A percentile compares a stretch with the other conserved stretches of the same genome.
Evolutionary conservation across 2,888 invertebrate genomes (phyloP).

Genomic region (Conomelus anceps): DNA sequence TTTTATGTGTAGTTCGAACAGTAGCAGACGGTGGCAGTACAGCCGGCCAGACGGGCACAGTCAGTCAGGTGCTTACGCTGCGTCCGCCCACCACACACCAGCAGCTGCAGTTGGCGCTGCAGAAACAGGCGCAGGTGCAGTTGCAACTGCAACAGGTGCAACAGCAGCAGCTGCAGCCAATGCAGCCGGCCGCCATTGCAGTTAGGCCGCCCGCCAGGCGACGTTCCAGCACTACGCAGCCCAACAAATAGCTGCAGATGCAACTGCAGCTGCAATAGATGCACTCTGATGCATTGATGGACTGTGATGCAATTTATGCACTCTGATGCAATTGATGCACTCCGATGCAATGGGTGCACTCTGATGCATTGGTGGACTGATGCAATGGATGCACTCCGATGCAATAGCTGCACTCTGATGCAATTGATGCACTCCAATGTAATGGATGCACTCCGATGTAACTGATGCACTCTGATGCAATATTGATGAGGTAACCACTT

Average conservation of each 20-base stretch:
- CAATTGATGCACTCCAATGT: neutral
- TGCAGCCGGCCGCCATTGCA: constrained; percentile 30
- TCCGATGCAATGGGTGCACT: too few relatives aligned
- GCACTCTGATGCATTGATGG: too few relatives aligned
- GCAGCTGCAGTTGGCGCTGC: constrained; percentile 21
- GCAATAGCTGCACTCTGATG: too few relatives aligned
- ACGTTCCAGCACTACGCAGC: constrained; percentile 53
- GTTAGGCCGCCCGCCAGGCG: constrained; percentile 36
- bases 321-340: neutral
- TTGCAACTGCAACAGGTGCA: constrained; percentile 27
- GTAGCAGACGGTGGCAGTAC: neutral
- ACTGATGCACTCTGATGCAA: neutral
- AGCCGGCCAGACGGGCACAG: neutral
- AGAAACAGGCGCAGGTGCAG: constrained; percentile 25
- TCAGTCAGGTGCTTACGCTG: constrained; percentile 14
- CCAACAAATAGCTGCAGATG: neutral
- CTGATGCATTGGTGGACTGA: too few relatives aligned
- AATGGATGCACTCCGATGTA: neutral
- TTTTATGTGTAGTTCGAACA: neutral
- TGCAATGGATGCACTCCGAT: too few relatives aligned
- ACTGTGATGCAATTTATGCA: neutral
- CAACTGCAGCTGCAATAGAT: too few relatives aligned
- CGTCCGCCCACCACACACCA: neutral
- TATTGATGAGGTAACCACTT: neutral
- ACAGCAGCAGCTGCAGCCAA: constrained; percentile 43